Conservation (phyloP, 1,140 invertebrate genomes). For the Archivesica marissinica region DNA sequence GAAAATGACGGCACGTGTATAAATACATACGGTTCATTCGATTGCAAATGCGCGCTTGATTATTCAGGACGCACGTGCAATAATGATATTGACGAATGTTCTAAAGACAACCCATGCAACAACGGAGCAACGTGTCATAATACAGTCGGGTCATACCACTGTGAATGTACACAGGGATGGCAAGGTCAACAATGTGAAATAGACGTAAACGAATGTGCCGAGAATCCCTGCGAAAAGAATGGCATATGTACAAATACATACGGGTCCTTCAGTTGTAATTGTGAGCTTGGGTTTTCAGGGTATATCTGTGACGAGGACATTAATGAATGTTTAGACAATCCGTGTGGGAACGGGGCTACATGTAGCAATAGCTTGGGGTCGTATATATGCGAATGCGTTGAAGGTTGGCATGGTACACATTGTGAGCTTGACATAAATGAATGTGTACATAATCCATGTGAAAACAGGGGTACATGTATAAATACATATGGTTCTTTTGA, state of each 20-base stretch:
- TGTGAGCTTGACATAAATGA: slow-evolving; percentile 95
- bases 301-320: slow-evolving; percentile 19
- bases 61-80: slow-evolving; percentile 86
- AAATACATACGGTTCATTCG: slow-evolving; percentile 47
- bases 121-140: slow-evolving; percentile 44
- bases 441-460: slow-evolving; percentile 88
- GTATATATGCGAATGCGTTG: slow-evolving; percentile 86
- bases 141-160: slow-evolving; percentile 83
- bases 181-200: slow-evolving; percentile 96
- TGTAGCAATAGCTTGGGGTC: slow-evolving; percentile 31
- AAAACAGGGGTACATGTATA: slow-evolving; percentile 87
- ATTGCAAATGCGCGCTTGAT: slow-evolving; percentile 88
- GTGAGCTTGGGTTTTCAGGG: neutral
- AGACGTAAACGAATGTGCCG: slow-evolving; percentile 87
- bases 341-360: slow-evolving; percentile 29
- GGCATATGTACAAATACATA: slow-evolving; percentile 57
- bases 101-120: slow-evolving; percentile 59
- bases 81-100: slow-evolving; percentile 47
- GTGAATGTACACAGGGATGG: slow-evolving; percentile 88
- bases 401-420: slow-evolving; percentile 96
- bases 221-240: slow-evolving; percentile 84
- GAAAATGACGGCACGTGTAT: slow-evolving; percentile 33
- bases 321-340: slow-evolving; percentile 41
- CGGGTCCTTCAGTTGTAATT: slow-evolving; percentile 43
- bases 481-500: slow-evolving; percentile 30